phyloP scores from a whole-genome alignment of 2,113 vertebrate genomes.

The Trachemys scripta region DNA sequence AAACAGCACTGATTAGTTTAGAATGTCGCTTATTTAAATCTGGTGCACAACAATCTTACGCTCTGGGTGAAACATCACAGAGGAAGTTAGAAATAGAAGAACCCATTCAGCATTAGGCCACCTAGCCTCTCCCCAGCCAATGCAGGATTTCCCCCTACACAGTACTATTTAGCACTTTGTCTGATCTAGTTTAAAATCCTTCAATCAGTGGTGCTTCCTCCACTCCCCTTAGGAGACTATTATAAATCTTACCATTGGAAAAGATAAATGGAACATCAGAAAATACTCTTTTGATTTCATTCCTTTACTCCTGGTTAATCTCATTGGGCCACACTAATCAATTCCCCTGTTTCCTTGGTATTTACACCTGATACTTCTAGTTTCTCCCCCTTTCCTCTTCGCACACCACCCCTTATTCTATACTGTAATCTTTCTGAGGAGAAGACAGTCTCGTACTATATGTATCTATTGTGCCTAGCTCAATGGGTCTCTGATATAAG shows the following conservation, averaged over 20 bases:
- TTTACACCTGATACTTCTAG: not conserved
- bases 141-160: not conserved
- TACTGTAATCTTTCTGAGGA: not conserved
- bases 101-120: not conserved
- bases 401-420: not conserved
- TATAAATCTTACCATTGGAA: not conserved
- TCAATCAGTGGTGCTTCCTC: not conserved
- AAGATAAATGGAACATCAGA: not conserved
- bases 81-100: not conserved
- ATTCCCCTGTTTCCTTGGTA: not conserved
- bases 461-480: not conserved
- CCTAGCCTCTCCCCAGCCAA: conserved; percentile 11
- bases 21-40: conserved; percentile 30
- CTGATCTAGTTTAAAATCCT: too few relatives aligned
- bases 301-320: not conserved
- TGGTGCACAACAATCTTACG: not conserved
- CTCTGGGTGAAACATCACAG: not conserved
- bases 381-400: not conserved
- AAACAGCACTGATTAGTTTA: not conserved
- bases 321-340: not conserved
- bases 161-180: not conserved
- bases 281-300: not conserved
- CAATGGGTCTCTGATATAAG: not conserved
- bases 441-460: not conserved
- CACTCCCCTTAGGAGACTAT: not conserved